Conservation (phyloP, 2,888 invertebrate species). For the Hypsopygia costalis region DNA sequence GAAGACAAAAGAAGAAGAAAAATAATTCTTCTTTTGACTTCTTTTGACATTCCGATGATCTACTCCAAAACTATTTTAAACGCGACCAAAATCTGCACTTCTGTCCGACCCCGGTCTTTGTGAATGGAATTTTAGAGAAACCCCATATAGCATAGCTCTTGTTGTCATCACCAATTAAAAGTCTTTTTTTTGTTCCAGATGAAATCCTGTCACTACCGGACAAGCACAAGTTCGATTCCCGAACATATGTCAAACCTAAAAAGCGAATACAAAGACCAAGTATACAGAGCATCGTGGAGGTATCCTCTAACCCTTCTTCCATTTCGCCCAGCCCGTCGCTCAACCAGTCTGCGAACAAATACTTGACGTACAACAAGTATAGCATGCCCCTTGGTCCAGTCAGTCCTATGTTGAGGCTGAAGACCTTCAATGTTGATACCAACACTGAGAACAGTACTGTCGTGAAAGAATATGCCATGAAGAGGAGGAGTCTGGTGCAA, state of each 20-base stretch:
- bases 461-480: slow-evolving; percentile 61
- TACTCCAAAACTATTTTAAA: too few relatives aligned
- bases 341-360: slow-evolving; percentile 48
- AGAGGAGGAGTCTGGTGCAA: slow-evolving; percentile 57
- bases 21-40: too few relatives aligned
- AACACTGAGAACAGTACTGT: slow-evolving; percentile 58
- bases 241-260: slow-evolving; percentile 86
- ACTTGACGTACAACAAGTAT: slow-evolving; percentile 70
- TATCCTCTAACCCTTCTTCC: slow-evolving; percentile 45
- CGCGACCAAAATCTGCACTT: too few relatives aligned
- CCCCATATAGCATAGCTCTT: too few relatives aligned
- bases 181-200: slow-evolving; percentile 43
- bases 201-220: slow-evolving; percentile 54
- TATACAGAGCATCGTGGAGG: slow-evolving; percentile 77
- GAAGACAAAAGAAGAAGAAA: too few relatives aligned
- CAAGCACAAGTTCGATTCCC: slow-evolving; percentile 82
- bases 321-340: slow-evolving; percentile 41
- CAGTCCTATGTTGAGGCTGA: slow-evolving; percentile 62
- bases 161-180: too few relatives aligned
- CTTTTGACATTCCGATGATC: too few relatives aligned
- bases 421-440: slow-evolving; percentile 68
- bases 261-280: slow-evolving; percentile 80
- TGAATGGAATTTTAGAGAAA: too few relatives aligned
- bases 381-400: slow-evolving; percentile 54
- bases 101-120: too few relatives aligned